Conservation (phyloP, 1,140 invertebrate genomes). For the Drosophila saltans region DNA sequence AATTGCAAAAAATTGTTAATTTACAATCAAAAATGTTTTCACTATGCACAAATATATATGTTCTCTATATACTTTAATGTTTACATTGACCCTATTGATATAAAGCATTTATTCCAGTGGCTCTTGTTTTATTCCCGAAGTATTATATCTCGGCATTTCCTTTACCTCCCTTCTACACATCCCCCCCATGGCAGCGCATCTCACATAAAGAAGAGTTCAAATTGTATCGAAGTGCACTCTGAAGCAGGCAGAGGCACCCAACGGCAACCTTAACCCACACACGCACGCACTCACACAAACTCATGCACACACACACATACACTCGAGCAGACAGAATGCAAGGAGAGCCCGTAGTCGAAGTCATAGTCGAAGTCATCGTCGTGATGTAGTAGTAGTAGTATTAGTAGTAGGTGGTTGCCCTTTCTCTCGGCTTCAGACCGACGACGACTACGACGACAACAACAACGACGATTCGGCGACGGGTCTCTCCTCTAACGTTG, state of each 20-base stretch:
- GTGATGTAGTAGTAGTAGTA: slow-evolving; percentile 1
- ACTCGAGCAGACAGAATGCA: background rate
- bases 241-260: slow-evolving; percentile 19
- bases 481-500: slow-evolving; percentile 14
- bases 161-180: slow-evolving; percentile 7
- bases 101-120: background rate
- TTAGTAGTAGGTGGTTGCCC: slow-evolving; percentile 10
- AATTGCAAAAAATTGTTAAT: no score
- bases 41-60: no score
- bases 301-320: background rate
- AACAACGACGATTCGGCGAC: background rate
- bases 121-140: background rate
- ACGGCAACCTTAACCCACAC: slow-evolving; percentile 32
- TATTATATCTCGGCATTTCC: background rate
- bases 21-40: no score
- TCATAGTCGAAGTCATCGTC: background rate
- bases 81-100: slow-evolving; percentile 1
- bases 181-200: slow-evolving; percentile 31
- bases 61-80: background rate
- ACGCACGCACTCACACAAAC: background rate
- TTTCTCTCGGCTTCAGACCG: slow-evolving; percentile 5
- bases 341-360: background rate
- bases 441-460: background rate
- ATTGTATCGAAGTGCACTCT: slow-evolving; percentile 68
- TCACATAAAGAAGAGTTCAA: slow-evolving; percentile 75